Conservation (phyloP, 2,797 vertebrate species). For the Ibycter americanus region DNA sequence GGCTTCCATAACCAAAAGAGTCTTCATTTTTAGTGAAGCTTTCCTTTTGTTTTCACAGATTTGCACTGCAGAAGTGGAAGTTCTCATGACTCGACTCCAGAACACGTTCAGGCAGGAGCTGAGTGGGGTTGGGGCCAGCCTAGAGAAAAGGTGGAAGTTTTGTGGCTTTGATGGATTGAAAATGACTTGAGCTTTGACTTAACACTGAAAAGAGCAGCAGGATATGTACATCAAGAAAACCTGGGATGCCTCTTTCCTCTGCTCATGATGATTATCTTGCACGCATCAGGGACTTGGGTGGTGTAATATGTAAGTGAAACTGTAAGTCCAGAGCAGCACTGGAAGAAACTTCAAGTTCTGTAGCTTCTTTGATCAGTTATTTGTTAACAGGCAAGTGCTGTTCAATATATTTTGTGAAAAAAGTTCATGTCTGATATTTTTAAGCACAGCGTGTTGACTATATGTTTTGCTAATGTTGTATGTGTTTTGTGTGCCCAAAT, state of each 20-base stretch:
- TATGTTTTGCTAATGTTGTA: slow-evolving; percentile 51
- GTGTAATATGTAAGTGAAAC: slow-evolving; percentile 11
- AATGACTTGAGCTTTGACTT: slow-evolving; percentile 74
- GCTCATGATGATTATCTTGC: not conserved
- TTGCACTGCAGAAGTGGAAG: slow-evolving; percentile 86
- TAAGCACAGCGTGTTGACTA: slow-evolving; percentile 16
- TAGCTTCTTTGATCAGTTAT: slow-evolving; percentile 31
- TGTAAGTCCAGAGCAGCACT: slow-evolving; percentile 25
- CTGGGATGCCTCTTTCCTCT: not conserved
- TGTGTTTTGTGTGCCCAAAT: slow-evolving; percentile 58
- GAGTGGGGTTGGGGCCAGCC: slow-evolving; percentile 84
- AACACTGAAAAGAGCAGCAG: not conserved
- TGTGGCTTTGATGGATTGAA: slow-evolving; percentile 87
- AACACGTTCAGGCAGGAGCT: slow-evolving; percentile 88
- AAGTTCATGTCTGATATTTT: slow-evolving; percentile 52
- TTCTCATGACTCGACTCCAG: slow-evolving; percentile 86
- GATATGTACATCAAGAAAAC: not conserved
- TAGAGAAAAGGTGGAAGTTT: slow-evolving; percentile 87
- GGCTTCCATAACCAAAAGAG: not conserved
- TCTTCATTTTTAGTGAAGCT: not conserved
- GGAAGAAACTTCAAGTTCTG: slow-evolving; percentile 51
- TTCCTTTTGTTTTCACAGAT: slow-evolving; percentile 77
- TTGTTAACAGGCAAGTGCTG: slow-evolving; percentile 48
- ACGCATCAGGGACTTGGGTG: not conserved
- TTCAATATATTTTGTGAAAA: slow-evolving; percentile 24